A percentile compares a stretch with the other conserved stretches of the same genome.
These are phyloP conservation scores for Catharus minimus DNA, from an alignment of 2,113 vertebrate species.

Conservation along the genomic window DNA sequence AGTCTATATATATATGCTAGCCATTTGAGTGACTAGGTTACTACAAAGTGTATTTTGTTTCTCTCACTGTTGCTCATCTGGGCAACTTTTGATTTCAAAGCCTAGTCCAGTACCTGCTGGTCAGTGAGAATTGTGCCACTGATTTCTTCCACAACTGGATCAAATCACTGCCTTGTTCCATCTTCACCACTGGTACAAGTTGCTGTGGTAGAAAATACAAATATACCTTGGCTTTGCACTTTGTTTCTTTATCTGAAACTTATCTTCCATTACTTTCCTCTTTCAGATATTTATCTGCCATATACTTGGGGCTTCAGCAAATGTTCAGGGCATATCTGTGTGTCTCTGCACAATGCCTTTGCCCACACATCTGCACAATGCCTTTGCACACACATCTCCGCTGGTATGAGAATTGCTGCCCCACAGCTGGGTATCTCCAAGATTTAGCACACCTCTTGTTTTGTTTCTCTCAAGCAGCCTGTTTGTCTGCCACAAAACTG, in stretches of 20 bases:
- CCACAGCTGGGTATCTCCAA: background rate
- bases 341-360: background rate
- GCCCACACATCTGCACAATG: background rate
- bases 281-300: background rate
- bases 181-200: rapidly evolving
- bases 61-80: background rate
- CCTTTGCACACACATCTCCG: background rate
- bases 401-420: background rate
- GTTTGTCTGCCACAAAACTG: background rate
- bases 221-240: background rate
- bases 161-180: background rate
- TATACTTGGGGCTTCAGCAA: background rate
- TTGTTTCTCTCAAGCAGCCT: background rate
- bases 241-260: background rate
- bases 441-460: background rate
- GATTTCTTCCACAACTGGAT: background rate
- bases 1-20: rapidly evolving
- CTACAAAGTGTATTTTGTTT: background rate
- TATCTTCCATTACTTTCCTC: background rate
- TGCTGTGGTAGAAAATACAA: background rate
- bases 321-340: background rate
- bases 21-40: background rate
- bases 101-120: background rate
- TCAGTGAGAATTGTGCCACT: background rate
- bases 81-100: background rate